A percentile compares a stretch with the other conserved stretches of the same genome.
phyloP scores from a whole-genome alignment of 2,888 invertebrate species.

The Drosophila mimetica region DNA sequence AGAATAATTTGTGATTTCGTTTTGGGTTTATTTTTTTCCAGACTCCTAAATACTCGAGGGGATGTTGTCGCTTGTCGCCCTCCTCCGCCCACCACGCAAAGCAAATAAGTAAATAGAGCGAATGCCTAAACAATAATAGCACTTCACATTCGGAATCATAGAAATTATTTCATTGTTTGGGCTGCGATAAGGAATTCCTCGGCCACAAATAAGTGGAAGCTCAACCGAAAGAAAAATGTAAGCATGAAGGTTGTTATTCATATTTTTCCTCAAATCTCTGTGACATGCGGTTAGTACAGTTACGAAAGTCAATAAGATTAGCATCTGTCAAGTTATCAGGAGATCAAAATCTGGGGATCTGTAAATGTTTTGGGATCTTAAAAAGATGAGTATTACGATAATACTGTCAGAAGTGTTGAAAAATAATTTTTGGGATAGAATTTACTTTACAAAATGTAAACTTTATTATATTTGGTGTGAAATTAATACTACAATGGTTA shows the following conservation, averaged over 20 bases:
- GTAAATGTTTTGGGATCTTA: too few species aligned
- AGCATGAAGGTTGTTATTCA: background rate
- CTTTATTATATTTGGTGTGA: too few species aligned
- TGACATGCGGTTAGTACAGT: slow-evolving; percentile 24
- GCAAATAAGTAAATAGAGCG: slow-evolving; percentile 31
- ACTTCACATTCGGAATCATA: slow-evolving; percentile 39
- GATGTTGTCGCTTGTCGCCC: slow-evolving; percentile 1
- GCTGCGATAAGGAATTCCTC: slow-evolving; percentile 25
- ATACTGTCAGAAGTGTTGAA: too few species aligned
- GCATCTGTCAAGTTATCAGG: slow-evolving; percentile 4
- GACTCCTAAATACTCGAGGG: background rate
- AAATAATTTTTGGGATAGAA: too few species aligned
- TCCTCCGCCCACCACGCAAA: background rate
- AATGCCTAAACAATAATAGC: slow-evolving; percentile 49
- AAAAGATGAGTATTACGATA: too few species aligned
- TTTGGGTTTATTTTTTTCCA: slow-evolving; percentile 5
- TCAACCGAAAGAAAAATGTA: background rate
- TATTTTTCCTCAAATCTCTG: background rate
- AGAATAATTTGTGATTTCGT: slow-evolving; percentile 68
- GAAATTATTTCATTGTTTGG: slow-evolving; percentile 33
- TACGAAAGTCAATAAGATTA: slow-evolving; percentile 36
- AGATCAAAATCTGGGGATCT: slow-evolving; percentile 1
- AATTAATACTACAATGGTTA: too few species aligned
- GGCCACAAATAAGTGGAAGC: slow-evolving; percentile 20
- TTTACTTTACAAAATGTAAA: too few species aligned